Conservation (phyloP, 2,888 invertebrate genomes). For the Blastobasis lacticolella region DNA sequence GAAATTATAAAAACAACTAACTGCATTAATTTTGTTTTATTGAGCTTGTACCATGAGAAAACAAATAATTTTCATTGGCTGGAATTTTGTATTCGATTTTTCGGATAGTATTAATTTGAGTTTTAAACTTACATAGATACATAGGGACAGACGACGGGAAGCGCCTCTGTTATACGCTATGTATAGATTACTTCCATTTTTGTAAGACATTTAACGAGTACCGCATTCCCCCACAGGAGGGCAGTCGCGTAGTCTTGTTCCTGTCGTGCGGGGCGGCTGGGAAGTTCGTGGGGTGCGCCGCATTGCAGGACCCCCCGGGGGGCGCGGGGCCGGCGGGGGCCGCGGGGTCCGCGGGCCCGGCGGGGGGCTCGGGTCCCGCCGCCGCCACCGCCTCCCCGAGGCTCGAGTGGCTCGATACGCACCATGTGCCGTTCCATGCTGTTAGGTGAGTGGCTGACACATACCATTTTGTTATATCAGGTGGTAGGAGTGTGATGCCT, state of each 20-base stretch:
- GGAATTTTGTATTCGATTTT: too few relatives aligned
- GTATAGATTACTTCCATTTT: neutral
- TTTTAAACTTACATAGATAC: too few relatives aligned
- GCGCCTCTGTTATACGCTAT: too few relatives aligned
- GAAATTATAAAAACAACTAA: too few relatives aligned
- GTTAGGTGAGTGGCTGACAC: constrained; percentile 33
- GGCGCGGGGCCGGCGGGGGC: neutral
- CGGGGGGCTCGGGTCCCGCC: too few relatives aligned
- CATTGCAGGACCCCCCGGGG: constrained; percentile 24
- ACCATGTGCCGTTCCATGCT: constrained; percentile 49
- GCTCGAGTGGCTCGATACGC: constrained; percentile 47
- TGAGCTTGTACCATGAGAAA: too few relatives aligned
- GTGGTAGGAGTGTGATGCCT: too few relatives aligned
- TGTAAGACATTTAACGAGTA: neutral
- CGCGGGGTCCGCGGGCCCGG: neutral
- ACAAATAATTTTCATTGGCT: too few relatives aligned
- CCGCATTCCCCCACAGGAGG: constrained; percentile 34
- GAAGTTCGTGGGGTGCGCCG: constrained; percentile 51
- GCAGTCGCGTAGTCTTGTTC: constrained; percentile 45
- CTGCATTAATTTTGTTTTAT: too few relatives aligned
- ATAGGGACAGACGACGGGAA: too few relatives aligned
- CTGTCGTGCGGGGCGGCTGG: constrained; percentile 46
- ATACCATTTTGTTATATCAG: too few relatives aligned
- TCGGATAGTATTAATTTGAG: too few relatives aligned
- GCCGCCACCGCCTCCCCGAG: constrained; percentile 9